phyloP scores from a whole-genome alignment of 2,888 invertebrate species.

The Diaprepes abbreviatus region DNA sequence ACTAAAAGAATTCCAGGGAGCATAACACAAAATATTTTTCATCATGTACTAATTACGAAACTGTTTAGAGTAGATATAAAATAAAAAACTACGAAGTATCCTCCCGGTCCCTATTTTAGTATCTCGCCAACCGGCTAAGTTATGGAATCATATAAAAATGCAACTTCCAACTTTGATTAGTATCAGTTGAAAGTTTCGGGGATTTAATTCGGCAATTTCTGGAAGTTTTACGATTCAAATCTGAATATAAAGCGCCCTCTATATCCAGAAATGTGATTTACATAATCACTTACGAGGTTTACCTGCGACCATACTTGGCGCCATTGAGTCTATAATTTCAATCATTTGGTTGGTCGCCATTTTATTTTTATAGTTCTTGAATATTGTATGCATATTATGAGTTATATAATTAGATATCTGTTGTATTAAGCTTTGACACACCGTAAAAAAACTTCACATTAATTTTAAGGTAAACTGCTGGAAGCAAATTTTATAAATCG shows the following conservation, averaged over 20 bases:
- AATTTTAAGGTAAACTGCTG: no score
- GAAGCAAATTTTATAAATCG: no score
- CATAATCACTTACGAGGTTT: slow-evolving; percentile 41
- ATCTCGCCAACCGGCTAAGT: slow-evolving; percentile 52
- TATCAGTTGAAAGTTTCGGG: slow-evolving; percentile 57
- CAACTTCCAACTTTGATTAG: slow-evolving; percentile 54
- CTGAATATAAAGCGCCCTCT: slow-evolving; percentile 62
- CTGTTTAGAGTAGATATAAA: neutral
- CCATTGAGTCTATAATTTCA: slow-evolving; percentile 26
- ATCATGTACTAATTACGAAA: no score
- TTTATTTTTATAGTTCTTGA: no score
- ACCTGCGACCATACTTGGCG: slow-evolving; percentile 41
- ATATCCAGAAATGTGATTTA: slow-evolving; percentile 35
- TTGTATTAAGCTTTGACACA: no score
- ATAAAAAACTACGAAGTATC: neutral
- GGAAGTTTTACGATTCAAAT: slow-evolving; percentile 60
- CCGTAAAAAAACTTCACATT: no score
- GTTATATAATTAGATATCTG: no score
- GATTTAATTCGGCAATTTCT: slow-evolving; percentile 46
- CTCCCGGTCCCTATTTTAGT: neutral
- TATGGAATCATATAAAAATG: slow-evolving; percentile 62
- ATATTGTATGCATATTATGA: no score
- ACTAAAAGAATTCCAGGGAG: no score
- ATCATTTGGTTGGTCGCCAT: neutral
- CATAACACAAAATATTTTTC: no score